Evolutionary conservation across 2,797 vertebrate genomes (phyloP).

Genomic region (Mormyrops attenuatus): DNA sequence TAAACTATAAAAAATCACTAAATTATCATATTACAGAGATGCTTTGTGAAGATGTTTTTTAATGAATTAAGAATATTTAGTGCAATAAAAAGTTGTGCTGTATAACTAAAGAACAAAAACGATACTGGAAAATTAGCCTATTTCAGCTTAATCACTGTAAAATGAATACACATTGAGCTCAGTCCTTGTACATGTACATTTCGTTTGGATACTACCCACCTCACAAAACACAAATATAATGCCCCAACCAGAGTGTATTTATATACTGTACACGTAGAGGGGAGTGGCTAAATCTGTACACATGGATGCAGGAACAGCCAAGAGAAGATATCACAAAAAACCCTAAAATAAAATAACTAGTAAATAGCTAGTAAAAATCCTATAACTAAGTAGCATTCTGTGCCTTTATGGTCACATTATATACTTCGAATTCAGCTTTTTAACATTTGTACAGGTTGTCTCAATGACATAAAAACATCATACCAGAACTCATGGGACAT

Average conservation of each 20-base stretch:
- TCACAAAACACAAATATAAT: not conserved
- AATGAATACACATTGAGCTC: not conserved
- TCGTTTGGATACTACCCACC: not conserved
- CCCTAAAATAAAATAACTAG: not conserved
- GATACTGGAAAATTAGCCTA: not conserved
- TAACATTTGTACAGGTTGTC: not conserved
- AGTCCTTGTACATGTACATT: not conserved
- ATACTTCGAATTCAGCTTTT: not conserved
- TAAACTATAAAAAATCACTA: not conserved
- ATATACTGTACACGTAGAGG: not conserved
- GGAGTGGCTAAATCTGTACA: not conserved
- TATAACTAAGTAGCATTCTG: not conserved
- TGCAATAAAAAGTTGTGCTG: not conserved
- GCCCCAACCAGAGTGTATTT: not conserved
- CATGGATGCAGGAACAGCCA: not conserved
- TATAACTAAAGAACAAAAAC: not conserved
- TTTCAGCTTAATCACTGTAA: not conserved
- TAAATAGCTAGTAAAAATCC: not conserved
- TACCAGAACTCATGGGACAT: slow-evolving; percentile 9
- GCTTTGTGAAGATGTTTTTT: not conserved
- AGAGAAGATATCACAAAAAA: not conserved
- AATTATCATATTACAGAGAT: not conserved
- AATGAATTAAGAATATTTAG: not conserved
- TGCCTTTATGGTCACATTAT: not conserved
- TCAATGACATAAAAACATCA: slow-evolving; percentile 1